Evolutionary conservation across 2,797 vertebrate genomes (phyloP).

Genomic region (Helostoma temminkii): DNA sequence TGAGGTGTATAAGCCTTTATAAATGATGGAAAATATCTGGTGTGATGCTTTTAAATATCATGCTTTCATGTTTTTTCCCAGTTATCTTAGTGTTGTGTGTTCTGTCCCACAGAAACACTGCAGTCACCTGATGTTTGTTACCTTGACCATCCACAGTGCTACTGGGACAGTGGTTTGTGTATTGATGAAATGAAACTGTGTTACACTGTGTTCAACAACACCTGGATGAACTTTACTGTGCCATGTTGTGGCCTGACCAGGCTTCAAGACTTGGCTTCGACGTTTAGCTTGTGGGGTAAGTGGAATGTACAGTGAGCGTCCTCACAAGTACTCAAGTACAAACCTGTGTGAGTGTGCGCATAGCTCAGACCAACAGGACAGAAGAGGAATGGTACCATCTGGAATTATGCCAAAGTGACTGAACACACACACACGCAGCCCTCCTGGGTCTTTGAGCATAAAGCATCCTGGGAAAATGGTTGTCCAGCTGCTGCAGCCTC

Average conservation of each 20-base stretch:
- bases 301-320: background rate
- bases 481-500: slow-evolving; percentile 64
- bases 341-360: slow-evolving; percentile 24
- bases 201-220: no score
- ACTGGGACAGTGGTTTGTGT: no score
- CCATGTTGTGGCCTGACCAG: background rate
- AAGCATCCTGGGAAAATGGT: slow-evolving; percentile 56
- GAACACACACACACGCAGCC: slow-evolving; percentile 16
- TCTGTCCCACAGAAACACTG: no score
- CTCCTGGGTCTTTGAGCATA: slow-evolving; percentile 44
- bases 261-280: background rate
- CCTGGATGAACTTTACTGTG: no score
- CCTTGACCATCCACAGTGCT: no score
- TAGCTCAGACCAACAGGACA: slow-evolving; percentile 25
- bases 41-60: no score
- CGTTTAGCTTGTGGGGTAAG: background rate
- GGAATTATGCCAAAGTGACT: slow-evolving; percentile 41
- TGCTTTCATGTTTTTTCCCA: no score
- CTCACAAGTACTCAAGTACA: background rate
- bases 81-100: no score
- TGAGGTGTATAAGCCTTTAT: no score
- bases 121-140: no score
- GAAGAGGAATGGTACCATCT: slow-evolving; percentile 43
- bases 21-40: no score
- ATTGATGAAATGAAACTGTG: no score